phyloP scores from a whole-genome alignment of 2,113 vertebrate genomes.

The Origma solitaria region DNA sequence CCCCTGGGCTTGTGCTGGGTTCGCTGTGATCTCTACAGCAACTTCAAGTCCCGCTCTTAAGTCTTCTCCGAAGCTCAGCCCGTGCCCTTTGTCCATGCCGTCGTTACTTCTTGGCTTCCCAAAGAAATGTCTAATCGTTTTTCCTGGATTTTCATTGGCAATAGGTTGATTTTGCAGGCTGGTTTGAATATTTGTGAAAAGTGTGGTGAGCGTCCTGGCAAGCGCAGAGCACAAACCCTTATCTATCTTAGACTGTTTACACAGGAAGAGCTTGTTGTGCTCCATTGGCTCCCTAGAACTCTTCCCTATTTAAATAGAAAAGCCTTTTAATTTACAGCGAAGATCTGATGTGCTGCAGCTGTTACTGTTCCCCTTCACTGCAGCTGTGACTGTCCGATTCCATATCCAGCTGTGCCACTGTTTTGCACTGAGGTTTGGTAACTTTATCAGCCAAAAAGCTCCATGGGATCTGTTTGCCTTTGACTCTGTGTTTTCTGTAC shows the following conservation, averaged over 20 bases:
- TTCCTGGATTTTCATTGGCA: not conserved
- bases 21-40: not conserved
- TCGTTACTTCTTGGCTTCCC: not conserved
- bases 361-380: not conserved
- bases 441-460: not conserved
- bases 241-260: accelerated
- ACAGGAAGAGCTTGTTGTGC: not conserved
- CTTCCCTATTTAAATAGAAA: not conserved
- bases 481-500: too few relatives aligned
- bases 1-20: too few relatives aligned
- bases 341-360: not conserved
- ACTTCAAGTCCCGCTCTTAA: accelerated
- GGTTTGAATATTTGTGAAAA: not conserved
- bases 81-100: accelerated
- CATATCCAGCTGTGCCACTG: accelerated
- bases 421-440: not conserved
- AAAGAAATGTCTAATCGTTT: not conserved
- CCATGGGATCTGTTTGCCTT: not conserved
- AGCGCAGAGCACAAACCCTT: too few relatives aligned
- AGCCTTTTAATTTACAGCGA: not conserved
- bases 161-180: not conserved
- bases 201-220: not conserved
- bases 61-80: not conserved
- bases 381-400: not conserved
- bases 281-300: not conserved